Evolutionary conservation across 1,140 invertebrate genomes (phyloP), one percentile per base, ranked within the genome.

Genomic region (Apocrypta bakeri): DNA sequence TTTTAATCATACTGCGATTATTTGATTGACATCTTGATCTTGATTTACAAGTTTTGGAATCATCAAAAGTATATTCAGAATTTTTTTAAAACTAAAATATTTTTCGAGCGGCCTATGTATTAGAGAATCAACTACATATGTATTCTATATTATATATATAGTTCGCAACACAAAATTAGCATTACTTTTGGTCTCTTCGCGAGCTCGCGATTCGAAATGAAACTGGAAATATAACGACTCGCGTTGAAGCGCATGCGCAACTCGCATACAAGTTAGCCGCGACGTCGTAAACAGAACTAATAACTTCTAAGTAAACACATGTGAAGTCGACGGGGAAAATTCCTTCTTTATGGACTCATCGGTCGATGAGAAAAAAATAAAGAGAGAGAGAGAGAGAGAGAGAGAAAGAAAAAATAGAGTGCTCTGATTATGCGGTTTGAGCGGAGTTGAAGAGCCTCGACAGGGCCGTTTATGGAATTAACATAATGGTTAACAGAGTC

Each of bases 401-500:
- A 37, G 9, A 37, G 2, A 37, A 37, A 4, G 9, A 37, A 37
- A 4, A 37, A 37, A 37, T 37, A 82, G 71, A 82, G 21, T 77
- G 74, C 31, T 73, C 48, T 48, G 72, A 77, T 82, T 71, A 40
- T n/a, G 66, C 48, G n/a, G 27, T n/a, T 42, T 42, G 31, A 42
- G 33, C n/a, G 0, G 21, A 61, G 37, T 9, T 68, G 25, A 79
- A 48, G 64, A 72, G 29, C 27, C 64, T 56, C 77, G 27, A 1
- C 33, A 7, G 24, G 25, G n/a, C 21, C 61, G 25, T 66, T 61
- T 21, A 76, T 71, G 64, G 40, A 76, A 82, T 82, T 82, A 77
- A 25, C 81, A 82, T 82, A 72, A 61, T 71, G 40, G 11, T 61
- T 40, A 71, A 71, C 11, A 37, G 12, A 29, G 48, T 29, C 66